Conservation (phyloP, 2,888 invertebrate genomes). For the Brassicogethes aeneus region DNA sequence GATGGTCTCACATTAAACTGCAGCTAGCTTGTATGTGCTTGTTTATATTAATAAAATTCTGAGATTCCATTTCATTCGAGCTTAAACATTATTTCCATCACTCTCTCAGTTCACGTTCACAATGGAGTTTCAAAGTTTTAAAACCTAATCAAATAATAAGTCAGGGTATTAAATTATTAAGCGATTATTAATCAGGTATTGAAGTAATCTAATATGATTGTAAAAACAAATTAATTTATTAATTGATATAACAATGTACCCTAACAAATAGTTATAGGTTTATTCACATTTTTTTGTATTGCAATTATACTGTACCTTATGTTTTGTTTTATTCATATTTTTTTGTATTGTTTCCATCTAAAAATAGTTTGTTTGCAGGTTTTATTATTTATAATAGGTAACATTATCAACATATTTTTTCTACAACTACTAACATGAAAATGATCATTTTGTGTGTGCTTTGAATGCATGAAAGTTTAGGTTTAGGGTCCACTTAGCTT, state of each 20-base stretch:
- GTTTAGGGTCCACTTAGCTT: conserved; percentile 33
- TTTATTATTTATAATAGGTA: conserved; percentile 25
- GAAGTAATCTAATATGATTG: no score
- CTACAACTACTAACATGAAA: conserved; percentile 29
- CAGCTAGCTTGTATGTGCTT: conserved; percentile 1
- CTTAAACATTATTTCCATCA: no score
- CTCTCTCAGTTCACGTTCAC: background rate
- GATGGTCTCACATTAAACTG: background rate
- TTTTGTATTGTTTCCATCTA: conserved; percentile 9
- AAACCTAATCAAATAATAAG: conserved; percentile 1
- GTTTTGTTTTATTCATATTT: conserved; percentile 5
- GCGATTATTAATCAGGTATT: no score
- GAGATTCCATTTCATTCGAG: background rate
- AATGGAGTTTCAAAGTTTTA: conserved; percentile 1
- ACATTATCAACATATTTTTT: conserved; percentile 23
- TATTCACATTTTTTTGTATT: no score
- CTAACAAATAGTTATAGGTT: no score
- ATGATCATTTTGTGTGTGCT: conserved; percentile 31
- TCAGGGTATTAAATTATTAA: background rate
- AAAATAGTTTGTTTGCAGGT: conserved; percentile 24
- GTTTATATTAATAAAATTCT: background rate
- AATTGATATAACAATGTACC: no score
- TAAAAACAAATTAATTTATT: no score
- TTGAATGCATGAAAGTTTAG: conserved; percentile 39
- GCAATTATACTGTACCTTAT: no score